These are phyloP conservation scores for Globodera ellingtonae DNA, from an alignment of 1,140 invertebrate genomes.

Conservation along the genomic window DNA sequence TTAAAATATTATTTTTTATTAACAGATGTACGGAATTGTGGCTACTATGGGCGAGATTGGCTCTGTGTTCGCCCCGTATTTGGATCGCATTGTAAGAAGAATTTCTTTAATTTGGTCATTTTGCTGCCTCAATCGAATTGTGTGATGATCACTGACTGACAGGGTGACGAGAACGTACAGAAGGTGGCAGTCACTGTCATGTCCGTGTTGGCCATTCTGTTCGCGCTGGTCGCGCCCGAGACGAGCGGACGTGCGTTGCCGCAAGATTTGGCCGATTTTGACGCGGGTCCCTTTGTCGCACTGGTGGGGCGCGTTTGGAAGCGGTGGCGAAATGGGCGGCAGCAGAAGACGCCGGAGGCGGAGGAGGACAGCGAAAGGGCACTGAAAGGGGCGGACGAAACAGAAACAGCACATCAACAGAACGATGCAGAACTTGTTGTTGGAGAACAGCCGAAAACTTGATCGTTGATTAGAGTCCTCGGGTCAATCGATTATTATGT, in stretches of 20 bases:
- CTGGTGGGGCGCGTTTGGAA: too few relatives aligned
- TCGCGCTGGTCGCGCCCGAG: conserved; percentile 43
- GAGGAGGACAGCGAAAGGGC: too few relatives aligned
- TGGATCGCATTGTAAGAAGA: conserved; percentile 37
- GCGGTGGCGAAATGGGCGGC: too few relatives aligned
- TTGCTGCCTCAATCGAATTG: neutral
- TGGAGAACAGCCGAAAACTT: too few relatives aligned
- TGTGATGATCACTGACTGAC: neutral
- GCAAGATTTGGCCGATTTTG: conserved; percentile 51
- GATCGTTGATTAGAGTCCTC: too few relatives aligned
- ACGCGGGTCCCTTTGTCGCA: conserved; percentile 41
- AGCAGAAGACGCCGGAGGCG: too few relatives aligned
- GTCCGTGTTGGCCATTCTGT: conserved; percentile 46
- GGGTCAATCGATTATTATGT: too few relatives aligned
- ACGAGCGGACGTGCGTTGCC: conserved; percentile 49
- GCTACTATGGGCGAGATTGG: conserved; percentile 49
- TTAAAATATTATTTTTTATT: neutral
- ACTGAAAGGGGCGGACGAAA: too few relatives aligned
- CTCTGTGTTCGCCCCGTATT: conserved; percentile 53
- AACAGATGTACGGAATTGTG: conserved; percentile 26
- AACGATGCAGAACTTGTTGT: too few relatives aligned
- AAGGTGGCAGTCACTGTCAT: conserved; percentile 41
- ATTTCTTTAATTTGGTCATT: neutral
- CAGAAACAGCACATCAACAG: too few relatives aligned
- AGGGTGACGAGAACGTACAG: conserved; percentile 37